Conservation (phyloP, 2,888 invertebrate species). For the Leucophenga maculata region DNA sequence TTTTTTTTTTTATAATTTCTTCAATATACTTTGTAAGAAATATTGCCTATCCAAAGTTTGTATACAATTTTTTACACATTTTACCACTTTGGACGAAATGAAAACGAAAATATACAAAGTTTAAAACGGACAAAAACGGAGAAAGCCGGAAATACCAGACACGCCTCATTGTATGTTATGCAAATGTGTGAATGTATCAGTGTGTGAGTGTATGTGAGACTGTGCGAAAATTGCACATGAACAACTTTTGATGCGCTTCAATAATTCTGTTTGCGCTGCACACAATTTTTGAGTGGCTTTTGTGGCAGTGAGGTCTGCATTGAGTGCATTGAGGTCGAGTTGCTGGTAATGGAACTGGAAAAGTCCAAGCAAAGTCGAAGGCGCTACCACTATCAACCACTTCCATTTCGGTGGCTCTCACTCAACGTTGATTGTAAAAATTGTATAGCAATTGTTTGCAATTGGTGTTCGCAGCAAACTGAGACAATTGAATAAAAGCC, state of each 20-base stretch:
- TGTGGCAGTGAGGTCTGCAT: constrained; percentile 53
- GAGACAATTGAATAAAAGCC: neutral
- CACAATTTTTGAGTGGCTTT: constrained; percentile 55
- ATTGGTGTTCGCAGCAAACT: constrained; percentile 7
- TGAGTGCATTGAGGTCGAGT: neutral
- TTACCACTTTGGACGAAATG: too few species aligned
- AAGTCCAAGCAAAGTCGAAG: neutral
- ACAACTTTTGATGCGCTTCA: constrained; percentile 54
- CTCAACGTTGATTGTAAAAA: too few species aligned
- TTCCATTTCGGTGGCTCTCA: too few species aligned
- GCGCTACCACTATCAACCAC: constrained; percentile 4
- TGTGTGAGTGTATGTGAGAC: constrained; percentile 2
- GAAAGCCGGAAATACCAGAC: too few species aligned
- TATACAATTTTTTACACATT: too few species aligned
- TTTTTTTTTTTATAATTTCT: too few species aligned
- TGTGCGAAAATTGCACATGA: constrained; percentile 42
- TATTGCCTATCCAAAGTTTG: too few species aligned
- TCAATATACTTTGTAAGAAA: too few species aligned
- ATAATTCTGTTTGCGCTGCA: constrained; percentile 60
- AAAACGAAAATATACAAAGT: too few species aligned
- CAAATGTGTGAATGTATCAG: neutral
- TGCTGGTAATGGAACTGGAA: neutral
- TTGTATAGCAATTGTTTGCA: too few species aligned
- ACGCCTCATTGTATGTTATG: too few species aligned
- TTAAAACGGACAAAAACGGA: too few species aligned